Conservation (phyloP, 2,888 invertebrate species). For the Thecophora atra region DNA sequence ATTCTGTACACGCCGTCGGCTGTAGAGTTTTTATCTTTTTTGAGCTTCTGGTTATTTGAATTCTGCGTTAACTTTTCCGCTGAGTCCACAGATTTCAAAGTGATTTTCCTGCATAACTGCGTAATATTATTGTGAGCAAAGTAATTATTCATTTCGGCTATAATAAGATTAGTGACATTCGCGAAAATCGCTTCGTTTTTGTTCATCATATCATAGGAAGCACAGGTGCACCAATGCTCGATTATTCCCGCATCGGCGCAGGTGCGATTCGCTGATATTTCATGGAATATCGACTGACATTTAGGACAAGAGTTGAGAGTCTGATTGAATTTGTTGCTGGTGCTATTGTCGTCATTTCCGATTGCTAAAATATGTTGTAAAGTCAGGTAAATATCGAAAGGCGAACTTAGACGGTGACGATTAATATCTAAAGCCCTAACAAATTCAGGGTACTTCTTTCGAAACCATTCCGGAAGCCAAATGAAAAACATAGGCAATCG, state of each 20-base stretch:
- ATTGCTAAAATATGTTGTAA: constrained; percentile 71
- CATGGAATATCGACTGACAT: constrained; percentile 74
- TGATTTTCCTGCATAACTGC: constrained; percentile 46
- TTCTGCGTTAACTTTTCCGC: constrained; percentile 29
- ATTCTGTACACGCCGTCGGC: constrained; percentile 40
- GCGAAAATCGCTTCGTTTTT: constrained; percentile 18
- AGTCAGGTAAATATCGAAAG: constrained; percentile 78
- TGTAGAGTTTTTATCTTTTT: constrained; percentile 10
- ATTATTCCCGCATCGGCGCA: constrained; percentile 75
- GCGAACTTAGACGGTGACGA: constrained; percentile 73
- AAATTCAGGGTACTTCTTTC: constrained; percentile 67
- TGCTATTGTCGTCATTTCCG: constrained; percentile 46
- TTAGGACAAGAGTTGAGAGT: constrained; percentile 68
- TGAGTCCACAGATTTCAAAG: constrained; percentile 41
- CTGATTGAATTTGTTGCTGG: constrained; percentile 39
- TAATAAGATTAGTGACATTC: constrained; percentile 38
- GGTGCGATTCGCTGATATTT: constrained; percentile 70
- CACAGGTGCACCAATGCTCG: constrained; percentile 81
- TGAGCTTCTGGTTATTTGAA: not conserved
- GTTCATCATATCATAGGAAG: constrained; percentile 65
- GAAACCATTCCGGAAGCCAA: constrained; percentile 74
- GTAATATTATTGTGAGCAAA: constrained; percentile 46
- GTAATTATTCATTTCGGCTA: constrained; percentile 52
- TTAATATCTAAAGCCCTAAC: constrained; percentile 70
- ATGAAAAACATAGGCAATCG: constrained; percentile 78